Evolutionary conservation across 2,113 vertebrate species (phyloP).

Genomic region (Ovis canadensis): DNA sequence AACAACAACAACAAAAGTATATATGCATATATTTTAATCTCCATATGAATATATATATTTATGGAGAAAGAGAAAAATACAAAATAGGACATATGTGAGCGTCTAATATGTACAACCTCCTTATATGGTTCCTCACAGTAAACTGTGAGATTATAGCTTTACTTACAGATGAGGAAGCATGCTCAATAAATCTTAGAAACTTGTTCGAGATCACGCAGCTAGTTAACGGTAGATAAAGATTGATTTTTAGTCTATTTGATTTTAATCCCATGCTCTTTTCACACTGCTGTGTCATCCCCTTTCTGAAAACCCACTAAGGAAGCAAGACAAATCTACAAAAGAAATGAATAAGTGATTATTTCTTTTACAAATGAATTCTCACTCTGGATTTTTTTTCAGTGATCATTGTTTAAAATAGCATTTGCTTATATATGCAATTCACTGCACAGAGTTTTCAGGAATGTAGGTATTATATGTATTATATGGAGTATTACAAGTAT

Average conservation of each 20-base stretch:
- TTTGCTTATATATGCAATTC: background rate
- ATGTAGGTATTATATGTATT: background rate
- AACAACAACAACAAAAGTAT: background rate
- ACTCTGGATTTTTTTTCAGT: background rate
- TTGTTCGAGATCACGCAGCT: background rate
- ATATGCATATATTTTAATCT: background rate
- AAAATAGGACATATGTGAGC: background rate
- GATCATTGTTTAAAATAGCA: background rate
- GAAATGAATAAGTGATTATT: background rate
- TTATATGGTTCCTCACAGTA: background rate
- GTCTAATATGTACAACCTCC: background rate
- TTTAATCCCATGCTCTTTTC: background rate
- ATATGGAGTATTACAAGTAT: background rate
- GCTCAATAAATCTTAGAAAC: background rate
- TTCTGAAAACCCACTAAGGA: background rate
- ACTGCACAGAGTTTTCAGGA: background rate
- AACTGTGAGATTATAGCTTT: background rate
- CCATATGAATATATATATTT: background rate
- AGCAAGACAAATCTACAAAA: background rate
- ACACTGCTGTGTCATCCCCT: background rate
- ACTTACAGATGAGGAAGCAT: background rate
- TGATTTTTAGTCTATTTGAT: background rate
- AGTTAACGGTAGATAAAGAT: background rate
- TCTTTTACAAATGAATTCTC: conserved; percentile 18
- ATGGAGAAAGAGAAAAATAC: background rate